Conservation (phyloP, 1,140 invertebrate species). For the Vollenhovia emeryi region DNA sequence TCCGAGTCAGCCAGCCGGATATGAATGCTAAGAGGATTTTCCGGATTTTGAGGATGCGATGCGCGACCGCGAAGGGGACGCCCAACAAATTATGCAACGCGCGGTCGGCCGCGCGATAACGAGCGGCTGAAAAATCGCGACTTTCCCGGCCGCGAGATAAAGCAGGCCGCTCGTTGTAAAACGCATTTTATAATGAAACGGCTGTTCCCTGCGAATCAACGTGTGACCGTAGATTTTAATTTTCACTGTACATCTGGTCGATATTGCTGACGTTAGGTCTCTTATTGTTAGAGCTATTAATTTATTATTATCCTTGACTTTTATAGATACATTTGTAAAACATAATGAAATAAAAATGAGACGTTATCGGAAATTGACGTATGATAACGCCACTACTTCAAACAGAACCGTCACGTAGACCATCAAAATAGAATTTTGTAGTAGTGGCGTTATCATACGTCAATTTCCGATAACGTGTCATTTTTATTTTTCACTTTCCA, state of each 20-base stretch:
- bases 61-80: constrained; percentile 40
- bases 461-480: no score
- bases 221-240: not conserved
- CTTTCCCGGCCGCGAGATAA: constrained; percentile 45
- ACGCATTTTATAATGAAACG: constrained; percentile 42
- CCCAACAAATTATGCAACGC: constrained; percentile 54
- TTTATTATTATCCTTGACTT: not conserved
- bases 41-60: constrained; percentile 46
- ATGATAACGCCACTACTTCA: not conserved
- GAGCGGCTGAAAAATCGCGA: constrained; percentile 58
- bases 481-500: no score
- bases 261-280: not conserved
- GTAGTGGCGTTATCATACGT: not conserved
- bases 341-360: not conserved
- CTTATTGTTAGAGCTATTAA: not conserved
- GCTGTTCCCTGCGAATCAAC: constrained; percentile 8
- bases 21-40: constrained; percentile 58
- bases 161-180: constrained; percentile 30
- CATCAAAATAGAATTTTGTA: not conserved
- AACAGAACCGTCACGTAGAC: not conserved
- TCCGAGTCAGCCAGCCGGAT: constrained; percentile 47
- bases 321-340: not conserved
- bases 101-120: constrained; percentile 47
- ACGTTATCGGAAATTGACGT: no score
- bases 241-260: not conserved